Conservation (phyloP, 2,113 vertebrate genomes). For the Lophura nycthemera region DNA sequence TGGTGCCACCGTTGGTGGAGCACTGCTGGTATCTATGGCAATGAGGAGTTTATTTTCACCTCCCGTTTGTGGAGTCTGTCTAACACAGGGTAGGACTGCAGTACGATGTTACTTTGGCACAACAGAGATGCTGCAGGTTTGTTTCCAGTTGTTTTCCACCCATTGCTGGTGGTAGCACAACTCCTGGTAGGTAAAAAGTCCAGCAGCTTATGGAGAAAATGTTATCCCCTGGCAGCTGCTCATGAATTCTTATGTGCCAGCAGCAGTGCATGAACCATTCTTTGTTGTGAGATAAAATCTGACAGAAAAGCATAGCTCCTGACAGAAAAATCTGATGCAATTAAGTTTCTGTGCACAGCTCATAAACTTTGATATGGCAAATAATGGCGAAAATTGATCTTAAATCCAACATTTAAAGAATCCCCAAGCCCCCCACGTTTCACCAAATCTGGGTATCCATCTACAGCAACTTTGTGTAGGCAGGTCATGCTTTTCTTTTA, state of each 20-base stretch:
- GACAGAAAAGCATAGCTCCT: constrained; percentile 64
- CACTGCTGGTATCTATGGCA: not conserved
- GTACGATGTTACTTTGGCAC: fast-evolving
- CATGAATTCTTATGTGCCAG: constrained; percentile 64
- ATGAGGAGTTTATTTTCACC: not conserved
- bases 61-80: not conserved
- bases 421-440: not conserved
- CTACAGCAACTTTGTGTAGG: not conserved
- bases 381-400: constrained; percentile 65
- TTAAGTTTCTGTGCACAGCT: constrained; percentile 65
- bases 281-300: constrained; percentile 68
- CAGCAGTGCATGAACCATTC: constrained; percentile 65
- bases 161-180: not conserved
- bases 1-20: not conserved
- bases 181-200: constrained; percentile 60
- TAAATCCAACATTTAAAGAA: constrained; percentile 48
- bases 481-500: not conserved
- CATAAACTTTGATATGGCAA: constrained; percentile 68
- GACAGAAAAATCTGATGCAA: constrained; percentile 69
- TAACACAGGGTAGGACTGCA: not conserved
- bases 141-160: not conserved
- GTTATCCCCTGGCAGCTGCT: constrained; percentile 57
- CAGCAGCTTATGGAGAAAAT: constrained; percentile 58
- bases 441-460: constrained; percentile 20
- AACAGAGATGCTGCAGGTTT: not conserved